Base-by-base conservation (phyloP, 1,140 invertebrate genomes). In the Drosophila nikananu region DNA sequence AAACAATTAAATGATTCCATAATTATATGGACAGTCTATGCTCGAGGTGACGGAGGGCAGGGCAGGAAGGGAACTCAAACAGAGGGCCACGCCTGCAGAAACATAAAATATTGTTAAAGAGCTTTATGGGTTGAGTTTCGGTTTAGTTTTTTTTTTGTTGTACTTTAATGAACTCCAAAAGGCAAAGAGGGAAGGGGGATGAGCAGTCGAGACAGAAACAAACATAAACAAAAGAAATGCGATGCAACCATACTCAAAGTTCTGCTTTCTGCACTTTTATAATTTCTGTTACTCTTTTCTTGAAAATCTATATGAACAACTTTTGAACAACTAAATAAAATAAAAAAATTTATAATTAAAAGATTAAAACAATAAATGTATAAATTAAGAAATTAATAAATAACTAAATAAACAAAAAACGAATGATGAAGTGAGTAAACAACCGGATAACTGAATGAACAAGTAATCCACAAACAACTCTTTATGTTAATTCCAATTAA, bases 1-100 rank as follows among this genome's bases (percentile, higher is more conserved):
- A 83, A 83, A 79, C 76, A 83, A 83, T 83, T 83, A 83, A 83
- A 83, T 83, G 63, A 83, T 83, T 52, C 67, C 71, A 83, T 83
- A 83, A 83, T 83, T 83, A 67, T 77, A 51, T 60, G 39, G 39
- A 71, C 25, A 49, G 70, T 51, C 30, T 17, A 35, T 73, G 48
- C 46, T 52, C 19, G 23, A 10, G 27, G 35, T 46, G 32, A 32
- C n/a, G n/a, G 8, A 15, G 62, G 37, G 25, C 12, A 42, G 23
- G 25, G 37, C 10, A 42, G 25, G 13, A 41, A 42, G 30, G 51
- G 54, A 42, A 42, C 39, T 44, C 67, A 23, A 54, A 25, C 23
- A 4, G 61, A 70, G 61, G 21, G 75, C 62, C 64, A 80, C 61
- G 80, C 80, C 80, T 81, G 62, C 63, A 82, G 55, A 62, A 67